Base-by-base conservation (phyloP, 2,888 invertebrate genomes). In the Mycalesis mineus region DNA sequence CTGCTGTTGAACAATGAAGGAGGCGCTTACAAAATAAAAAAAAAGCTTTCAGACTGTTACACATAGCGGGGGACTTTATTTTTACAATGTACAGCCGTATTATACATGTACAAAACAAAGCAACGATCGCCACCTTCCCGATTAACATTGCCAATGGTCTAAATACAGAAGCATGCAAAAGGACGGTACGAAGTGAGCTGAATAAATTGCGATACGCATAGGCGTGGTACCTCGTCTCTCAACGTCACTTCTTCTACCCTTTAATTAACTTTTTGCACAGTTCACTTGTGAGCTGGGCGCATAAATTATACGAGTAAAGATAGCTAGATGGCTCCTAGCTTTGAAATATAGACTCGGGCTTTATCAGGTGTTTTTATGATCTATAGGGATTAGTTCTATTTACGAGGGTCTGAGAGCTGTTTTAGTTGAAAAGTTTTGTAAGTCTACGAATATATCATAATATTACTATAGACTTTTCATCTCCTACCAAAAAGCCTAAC, bases 221-320 rank as follows among this genome's bases (percentile, higher is more conserved):
- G 75, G 88, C 80, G 84, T 70, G 72, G 71, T 62, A 55, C 54
- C 73, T 77, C 80, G 78, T 85, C 85, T 80, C 76, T 86, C 84
- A 82, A 73, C 73, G 83, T 82, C 79, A 57, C 51, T 74, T 70
- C 73, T 74, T 73, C 73, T 77, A 70, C 70, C 68, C 73, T 82
- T 82, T 84, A 82, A 87, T 85, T 86, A 84, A 81, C 84, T 84
- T 84, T 86, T 84, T 78, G 74, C 51, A 53, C 49, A 39, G 49
- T 53, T 48, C 54, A 54, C 48, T 58, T 48, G 42, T 52, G 51
- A 41, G 56, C 56, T 55, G 54, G 50, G 59, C 57, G 58, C 55
- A 61, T 61, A 57, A 62, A 64, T 60, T 63, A 62, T 53, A 52
- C 57, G 61, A 61, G 55, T 54, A 54, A 22, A 63, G 57, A 52